Base-by-base conservation (phyloP, 2,797 vertebrate genomes). In the Acipenser oxyrinchus region DNA sequence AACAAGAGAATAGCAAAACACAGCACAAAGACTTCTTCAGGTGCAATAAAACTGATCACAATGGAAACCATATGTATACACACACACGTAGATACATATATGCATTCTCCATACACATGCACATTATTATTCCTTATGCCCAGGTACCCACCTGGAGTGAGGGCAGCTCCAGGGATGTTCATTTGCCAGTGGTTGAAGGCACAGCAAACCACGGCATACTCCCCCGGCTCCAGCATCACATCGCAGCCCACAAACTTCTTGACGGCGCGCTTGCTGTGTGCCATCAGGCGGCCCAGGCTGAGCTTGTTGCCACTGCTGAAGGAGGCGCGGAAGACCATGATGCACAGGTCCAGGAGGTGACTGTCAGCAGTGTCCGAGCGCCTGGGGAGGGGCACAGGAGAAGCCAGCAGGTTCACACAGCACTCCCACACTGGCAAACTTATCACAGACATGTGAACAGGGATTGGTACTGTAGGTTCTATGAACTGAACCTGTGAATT, bases 231-330 rank as follows among this genome's bases (percentile, higher is more conserved):
- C 87, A 99, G 89, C 95, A 98, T 98, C 64, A 97, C 91, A 0
- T 98, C 95, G 0, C 95, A 99, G 78, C 94, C 95, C 6, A 99
- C 96, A 0, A 99, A 99, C 82, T 98, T 98, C 85, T 97, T 98
- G 66, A 99, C 96, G 0, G 96, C 96, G 0, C 96, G 87, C 76
- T 96, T 97, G 85, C 96, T 99, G 88, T 99, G 96, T 0, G 94
- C 95, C 83, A 98, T 76, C 71, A 99, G 84, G 50, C 95, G 90
- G 49, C 95, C 95, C 74, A 99, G 84, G 60, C 88, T 93, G 77
- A 97, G 90, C 80, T 91, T 94, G 82, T 93, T 94, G 1, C 91
- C 84, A 0, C 86, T 93, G 68, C 87, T 90, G 12, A 97, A 95
- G 15, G 93, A 94, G 13, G 95, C 96, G 0, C 96, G 92, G 72